phyloP scores from a whole-genome alignment of 2,113 vertebrate species.

The Equus quagga region DNA sequence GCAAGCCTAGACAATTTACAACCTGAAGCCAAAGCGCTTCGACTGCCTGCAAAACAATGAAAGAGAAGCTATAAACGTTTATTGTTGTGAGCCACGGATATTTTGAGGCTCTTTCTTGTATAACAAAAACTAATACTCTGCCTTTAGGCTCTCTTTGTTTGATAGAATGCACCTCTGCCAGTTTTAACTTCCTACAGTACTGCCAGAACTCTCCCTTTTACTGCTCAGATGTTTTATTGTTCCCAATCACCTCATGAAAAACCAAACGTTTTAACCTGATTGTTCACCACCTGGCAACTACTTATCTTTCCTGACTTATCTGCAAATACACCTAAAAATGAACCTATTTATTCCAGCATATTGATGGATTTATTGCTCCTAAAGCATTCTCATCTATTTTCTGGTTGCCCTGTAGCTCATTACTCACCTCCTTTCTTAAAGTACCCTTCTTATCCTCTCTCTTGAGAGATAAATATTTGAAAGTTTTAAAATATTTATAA shows the following conservation, averaged over 20 bases:
- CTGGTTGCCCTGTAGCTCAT: background rate
- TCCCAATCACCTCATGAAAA: conserved; percentile 52
- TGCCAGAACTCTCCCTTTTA: background rate
- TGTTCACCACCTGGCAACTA: background rate
- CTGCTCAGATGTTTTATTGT: conserved; percentile 37
- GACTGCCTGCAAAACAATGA: background rate
- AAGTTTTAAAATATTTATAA: background rate
- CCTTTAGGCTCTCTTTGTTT: conserved; percentile 27
- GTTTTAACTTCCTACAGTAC: background rate
- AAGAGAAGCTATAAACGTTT: conserved; percentile 9
- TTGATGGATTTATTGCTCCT: background rate
- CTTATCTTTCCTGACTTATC: conserved; percentile 26
- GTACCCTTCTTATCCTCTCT: background rate
- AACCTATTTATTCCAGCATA: background rate
- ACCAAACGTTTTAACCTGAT: conserved; percentile 10
- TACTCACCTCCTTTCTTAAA: background rate
- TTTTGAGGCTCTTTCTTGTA: background rate
- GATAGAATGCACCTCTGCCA: background rate
- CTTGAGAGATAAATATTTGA: background rate
- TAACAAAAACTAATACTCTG: conserved; percentile 29
- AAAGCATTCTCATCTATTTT: background rate
- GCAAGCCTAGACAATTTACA: background rate
- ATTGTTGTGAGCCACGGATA: background rate
- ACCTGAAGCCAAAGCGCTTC: background rate
- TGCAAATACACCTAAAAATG: background rate